A percentile compares a stretch with the other conserved stretches of the same genome.
Evolutionary conservation across 2,888 invertebrate genomes (phyloP).

Genomic region (Melanchra persicariae): DNA sequence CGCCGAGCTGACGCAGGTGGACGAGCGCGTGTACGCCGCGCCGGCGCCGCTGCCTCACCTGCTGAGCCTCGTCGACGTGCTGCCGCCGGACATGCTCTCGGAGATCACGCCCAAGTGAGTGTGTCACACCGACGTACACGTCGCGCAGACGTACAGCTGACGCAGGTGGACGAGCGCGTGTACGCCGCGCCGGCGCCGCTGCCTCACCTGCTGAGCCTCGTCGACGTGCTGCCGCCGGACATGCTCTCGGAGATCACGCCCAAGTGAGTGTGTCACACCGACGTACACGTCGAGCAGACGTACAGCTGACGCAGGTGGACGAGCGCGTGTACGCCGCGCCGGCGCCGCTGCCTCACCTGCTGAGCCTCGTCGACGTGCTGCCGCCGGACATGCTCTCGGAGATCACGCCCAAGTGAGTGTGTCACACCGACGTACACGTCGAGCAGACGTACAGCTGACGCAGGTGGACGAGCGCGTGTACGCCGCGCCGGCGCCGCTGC

Average conservation of each 20-base stretch:
- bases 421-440: neutral
- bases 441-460: no score
- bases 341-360: conserved; percentile 91
- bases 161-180: conserved; percentile 93
- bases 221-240: conserved; percentile 90
- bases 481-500: conserved; percentile 91
- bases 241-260: conserved; percentile 89
- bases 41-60: conserved; percentile 91
- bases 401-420: conserved; percentile 90
- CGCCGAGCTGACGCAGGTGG: conserved; percentile 92
- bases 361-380: conserved; percentile 91
- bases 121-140: neutral
- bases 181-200: conserved; percentile 92
- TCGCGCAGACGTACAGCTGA: neutral
- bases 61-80: conserved; percentile 91
- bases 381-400: conserved; percentile 89
- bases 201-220: conserved; percentile 91
- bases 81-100: conserved; percentile 89
- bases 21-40: conserved; percentile 94
- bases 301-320: conserved; percentile 87
- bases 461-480: conserved; percentile 94
- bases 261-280: conserved; percentile 85
- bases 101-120: conserved; percentile 91
- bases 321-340: conserved; percentile 94
- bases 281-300: neutral